Evolutionary conservation across 2,888 invertebrate genomes (phyloP), one percentile per base, ranked within the genome.

Genomic region (Noctua janthina): DNA sequence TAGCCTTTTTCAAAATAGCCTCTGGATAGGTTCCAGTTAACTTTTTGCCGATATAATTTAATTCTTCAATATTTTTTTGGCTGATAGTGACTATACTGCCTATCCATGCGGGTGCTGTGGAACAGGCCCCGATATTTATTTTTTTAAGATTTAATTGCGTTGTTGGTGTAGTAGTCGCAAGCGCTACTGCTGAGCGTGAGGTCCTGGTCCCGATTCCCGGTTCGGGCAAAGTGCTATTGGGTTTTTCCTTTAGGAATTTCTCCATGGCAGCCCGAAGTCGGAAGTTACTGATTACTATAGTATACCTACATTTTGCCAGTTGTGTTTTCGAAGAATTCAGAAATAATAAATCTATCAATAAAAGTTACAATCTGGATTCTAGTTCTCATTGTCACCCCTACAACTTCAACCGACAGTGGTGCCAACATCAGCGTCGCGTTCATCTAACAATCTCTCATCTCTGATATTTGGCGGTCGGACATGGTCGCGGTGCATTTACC

Each of bases 391-490:
- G 66, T 7, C 76, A 81, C 8, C 72, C 75, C 59, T 85, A 73
- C 5, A n/a, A n/a, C 20, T 66, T 39, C 66, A 29, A 39, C 15
- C 35, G 49, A 10, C 70, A n/a, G 66, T 29, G 23, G 46, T 84
- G 87, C 84, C 76, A 84, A 84, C 66, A 74, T 62, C 83, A 82
- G 73, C 59, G 54, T 35, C 66, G 39, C 76, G 62, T 82, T 51
- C 64, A 56, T 64, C 39, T 73, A 20, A 67, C 56, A 46, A 84
- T 84, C 76, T 71, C 62, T 51, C 64, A 89, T 82, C 85, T 82
- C 71, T 70, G 75, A 79, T 88, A 89, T 89, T 89, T 89, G 90
- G 86, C 90, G 80, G 83, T 82, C 74, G 75, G 77, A 29, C n/a
- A 68, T 59, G 74, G 72, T 77, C 75, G 62, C 79, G 81, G 23